phyloP scores from a whole-genome alignment of 1,140 invertebrate genomes.

The Phenacoccus solenopsis region DNA sequence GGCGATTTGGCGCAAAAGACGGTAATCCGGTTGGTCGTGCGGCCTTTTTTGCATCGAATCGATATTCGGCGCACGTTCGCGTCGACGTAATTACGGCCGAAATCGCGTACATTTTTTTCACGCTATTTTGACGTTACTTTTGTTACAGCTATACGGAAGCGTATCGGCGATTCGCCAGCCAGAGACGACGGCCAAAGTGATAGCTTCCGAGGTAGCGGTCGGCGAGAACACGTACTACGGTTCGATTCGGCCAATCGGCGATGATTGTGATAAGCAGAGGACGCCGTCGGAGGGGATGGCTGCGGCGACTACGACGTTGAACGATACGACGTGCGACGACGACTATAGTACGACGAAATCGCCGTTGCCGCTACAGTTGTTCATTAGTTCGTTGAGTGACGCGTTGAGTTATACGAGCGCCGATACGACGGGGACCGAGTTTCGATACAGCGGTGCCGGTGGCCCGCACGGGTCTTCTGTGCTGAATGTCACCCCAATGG shows the following conservation, averaged over 20 bases:
- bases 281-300: background rate
- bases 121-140: background rate
- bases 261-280: background rate
- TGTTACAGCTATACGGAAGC: slow-evolving; percentile 7
- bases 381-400: slow-evolving; percentile 13
- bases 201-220: background rate
- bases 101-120: background rate
- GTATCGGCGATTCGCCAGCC: background rate
- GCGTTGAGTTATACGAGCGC: slow-evolving; percentile 9
- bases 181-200: background rate
- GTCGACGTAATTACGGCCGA: too few relatives aligned
- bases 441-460: background rate
- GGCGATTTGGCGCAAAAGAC: too few relatives aligned
- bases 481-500: slow-evolving; percentile 10
- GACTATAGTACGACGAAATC: background rate
- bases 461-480: slow-evolving; percentile 3
- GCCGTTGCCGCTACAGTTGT: slow-evolving; percentile 1
- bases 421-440: background rate
- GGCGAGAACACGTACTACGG: slow-evolving; percentile 7
- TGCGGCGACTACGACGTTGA: background rate
- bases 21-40: too few relatives aligned
- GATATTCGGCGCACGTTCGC: too few relatives aligned
- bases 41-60: too few relatives aligned
- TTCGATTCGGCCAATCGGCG: background rate
- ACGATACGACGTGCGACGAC: background rate